Evolutionary conservation across 2,888 invertebrate species (phyloP).

Genomic region (Drosophila nr. medialis): DNA sequence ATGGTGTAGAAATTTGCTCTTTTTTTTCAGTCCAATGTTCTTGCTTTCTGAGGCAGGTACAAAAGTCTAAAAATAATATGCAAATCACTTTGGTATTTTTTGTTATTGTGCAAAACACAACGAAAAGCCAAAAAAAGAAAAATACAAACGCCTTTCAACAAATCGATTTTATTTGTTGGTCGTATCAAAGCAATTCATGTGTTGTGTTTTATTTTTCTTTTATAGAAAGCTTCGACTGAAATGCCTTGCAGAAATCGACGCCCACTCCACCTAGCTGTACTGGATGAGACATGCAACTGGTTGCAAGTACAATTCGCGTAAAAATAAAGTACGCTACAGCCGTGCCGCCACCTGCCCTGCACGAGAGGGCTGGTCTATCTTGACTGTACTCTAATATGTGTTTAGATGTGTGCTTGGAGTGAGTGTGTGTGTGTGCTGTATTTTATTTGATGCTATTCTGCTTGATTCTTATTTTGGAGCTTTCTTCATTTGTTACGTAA

Average conservation of each 20-base stretch:
- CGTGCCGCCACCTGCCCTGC: conserved; percentile 22
- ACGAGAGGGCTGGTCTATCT: background rate
- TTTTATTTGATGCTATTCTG: conserved; percentile 54
- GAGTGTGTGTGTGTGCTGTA: conserved; percentile 24
- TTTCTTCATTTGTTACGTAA: conserved; percentile 76
- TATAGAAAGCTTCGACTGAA: conserved; percentile 30
- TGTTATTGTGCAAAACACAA: conserved; percentile 11
- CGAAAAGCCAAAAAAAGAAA: conserved; percentile 3
- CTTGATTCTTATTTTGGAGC: conserved; percentile 72
- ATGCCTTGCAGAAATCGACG: conserved; percentile 18
- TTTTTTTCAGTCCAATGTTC: conserved; percentile 1
- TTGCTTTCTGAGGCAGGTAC: conserved; percentile 11
- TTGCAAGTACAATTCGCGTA: conserved; percentile 55
- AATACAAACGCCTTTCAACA: conserved; percentile 25
- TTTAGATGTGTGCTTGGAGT: background rate
- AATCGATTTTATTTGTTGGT: conserved; percentile 63
- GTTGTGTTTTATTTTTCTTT: conserved; percentile 35
- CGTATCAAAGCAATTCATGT: conserved; percentile 48
- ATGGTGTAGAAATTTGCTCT: background rate
- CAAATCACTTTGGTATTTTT: conserved; percentile 67
- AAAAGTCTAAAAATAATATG: conserved; percentile 67
- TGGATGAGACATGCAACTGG: conserved; percentile 60
- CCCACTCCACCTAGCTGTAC: conserved; percentile 33
- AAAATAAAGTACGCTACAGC: conserved; percentile 31
- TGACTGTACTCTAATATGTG: conserved; percentile 34